Percentiles rank a stretch among this genome's conserved stretches.
phyloP scores from a whole-genome alignment of 2,797 vertebrate genomes.

The Podarcis lilfordi region DNA sequence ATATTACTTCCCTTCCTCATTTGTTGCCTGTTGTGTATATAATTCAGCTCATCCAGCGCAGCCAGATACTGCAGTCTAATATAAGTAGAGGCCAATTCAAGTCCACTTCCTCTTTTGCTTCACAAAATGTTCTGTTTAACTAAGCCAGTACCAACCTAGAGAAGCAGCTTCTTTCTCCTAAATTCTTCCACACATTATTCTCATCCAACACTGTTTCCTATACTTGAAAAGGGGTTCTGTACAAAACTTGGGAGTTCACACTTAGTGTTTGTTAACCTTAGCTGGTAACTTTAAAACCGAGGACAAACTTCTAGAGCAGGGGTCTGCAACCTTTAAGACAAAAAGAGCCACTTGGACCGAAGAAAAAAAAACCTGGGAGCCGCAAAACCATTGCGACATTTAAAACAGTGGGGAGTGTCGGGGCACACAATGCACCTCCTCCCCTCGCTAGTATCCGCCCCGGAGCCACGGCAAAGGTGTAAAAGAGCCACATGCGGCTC shows the following conservation, averaged over 20 bases:
- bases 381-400: no score
- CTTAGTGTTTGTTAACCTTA: background rate
- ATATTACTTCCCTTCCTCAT: background rate
- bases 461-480: no score
- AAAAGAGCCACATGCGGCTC: no score
- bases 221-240: background rate
- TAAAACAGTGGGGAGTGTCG: no score
- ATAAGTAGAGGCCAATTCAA: background rate
- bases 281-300: background rate
- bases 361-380: no score
- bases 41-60: background rate
- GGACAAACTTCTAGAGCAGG: background rate
- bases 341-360: no score
- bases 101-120: background rate
- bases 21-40: background rate
- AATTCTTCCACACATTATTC: background rate
- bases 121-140: background rate
- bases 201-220: background rate
- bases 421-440: no score
- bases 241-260: background rate
- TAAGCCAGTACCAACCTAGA: background rate
- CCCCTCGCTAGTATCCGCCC: no score
- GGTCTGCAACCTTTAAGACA: no score
- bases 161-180: background rate
- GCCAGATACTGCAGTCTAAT: background rate